These are phyloP conservation scores for Xylota sylvarum DNA, from an alignment of 2,888 invertebrate species.

Conservation along the genomic window DNA sequence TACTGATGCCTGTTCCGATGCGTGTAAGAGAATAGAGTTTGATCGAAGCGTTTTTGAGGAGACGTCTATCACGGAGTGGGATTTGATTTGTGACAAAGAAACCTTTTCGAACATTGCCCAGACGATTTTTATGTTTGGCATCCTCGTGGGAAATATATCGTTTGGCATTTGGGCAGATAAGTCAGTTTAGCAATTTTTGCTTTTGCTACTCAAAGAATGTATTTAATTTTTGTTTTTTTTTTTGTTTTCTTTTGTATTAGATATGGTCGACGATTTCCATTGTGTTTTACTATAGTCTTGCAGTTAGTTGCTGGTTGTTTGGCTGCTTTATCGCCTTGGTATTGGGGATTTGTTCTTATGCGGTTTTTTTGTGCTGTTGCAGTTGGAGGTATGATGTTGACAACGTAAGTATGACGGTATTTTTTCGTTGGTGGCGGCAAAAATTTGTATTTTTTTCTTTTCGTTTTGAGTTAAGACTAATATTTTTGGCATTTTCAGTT, in stretches of 20 bases:
- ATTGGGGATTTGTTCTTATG: constrained; percentile 87
- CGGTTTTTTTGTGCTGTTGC: constrained; percentile 90
- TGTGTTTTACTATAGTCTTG: constrained; percentile 89
- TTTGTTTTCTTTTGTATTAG: constrained; percentile 85
- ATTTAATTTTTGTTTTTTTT: constrained; percentile 48
- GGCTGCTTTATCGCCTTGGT: constrained; percentile 90
- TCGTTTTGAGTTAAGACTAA: too few relatives aligned
- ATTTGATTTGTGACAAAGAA: constrained; percentile 89
- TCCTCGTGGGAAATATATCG: constrained; percentile 89
- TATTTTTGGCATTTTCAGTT: constrained; percentile 83
- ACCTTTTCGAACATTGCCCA: constrained; percentile 90
- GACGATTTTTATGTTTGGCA: constrained; percentile 91
- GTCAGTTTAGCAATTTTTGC: constrained; percentile 83
- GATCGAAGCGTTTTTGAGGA: constrained; percentile 88
- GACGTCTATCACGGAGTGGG: constrained; percentile 91
- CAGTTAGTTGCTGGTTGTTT: constrained; percentile 89
- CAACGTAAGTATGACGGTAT: constrained; percentile 80
- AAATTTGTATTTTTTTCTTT: too few relatives aligned
- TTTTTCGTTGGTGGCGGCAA: too few relatives aligned
- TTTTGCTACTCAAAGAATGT: too few relatives aligned
- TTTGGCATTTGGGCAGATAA: constrained; percentile 91
- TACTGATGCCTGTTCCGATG: constrained; percentile 85
- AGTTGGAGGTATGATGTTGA: constrained; percentile 92
- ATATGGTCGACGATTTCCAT: constrained; percentile 89
- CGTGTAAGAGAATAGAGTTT: constrained; percentile 87